Percentiles rank a stretch among this genome's conserved stretches.
Conservation (phyloP, 2,113 vertebrate species). For the Machaerirhynchus nigripectus region DNA sequence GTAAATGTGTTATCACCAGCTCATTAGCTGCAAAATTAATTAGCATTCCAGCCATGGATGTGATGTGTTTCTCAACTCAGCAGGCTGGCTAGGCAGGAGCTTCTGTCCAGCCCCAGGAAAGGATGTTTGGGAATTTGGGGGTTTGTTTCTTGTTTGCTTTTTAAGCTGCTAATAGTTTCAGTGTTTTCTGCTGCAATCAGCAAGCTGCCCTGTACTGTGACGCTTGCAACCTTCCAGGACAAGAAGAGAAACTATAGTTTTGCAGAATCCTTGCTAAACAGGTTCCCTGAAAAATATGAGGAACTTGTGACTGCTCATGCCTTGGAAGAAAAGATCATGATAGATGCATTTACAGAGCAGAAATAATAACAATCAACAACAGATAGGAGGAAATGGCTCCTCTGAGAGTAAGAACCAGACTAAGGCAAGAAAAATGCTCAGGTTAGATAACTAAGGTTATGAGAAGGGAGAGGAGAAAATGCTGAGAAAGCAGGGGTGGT, state of each 20-base stretch:
- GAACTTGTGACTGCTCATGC: background rate
- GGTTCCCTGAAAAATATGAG: background rate
- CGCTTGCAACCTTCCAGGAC: background rate
- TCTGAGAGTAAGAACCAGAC: background rate
- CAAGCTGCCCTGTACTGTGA: background rate
- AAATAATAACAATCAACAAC: background rate
- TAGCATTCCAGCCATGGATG: background rate
- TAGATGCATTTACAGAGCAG: background rate
- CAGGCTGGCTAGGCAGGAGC: background rate
- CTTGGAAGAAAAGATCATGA: background rate
- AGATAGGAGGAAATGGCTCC: background rate
- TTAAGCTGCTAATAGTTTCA: background rate
- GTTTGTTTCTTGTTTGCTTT: background rate
- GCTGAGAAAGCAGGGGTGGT: background rate
- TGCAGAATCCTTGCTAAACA: background rate
- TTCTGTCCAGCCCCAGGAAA: background rate
- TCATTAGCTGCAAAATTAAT: slow-evolving; percentile 29
- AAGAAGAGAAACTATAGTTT: background rate
- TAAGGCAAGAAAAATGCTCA: background rate
- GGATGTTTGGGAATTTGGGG: background rate
- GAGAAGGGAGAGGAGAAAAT: background rate
- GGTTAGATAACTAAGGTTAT: background rate
- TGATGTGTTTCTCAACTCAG: background rate
- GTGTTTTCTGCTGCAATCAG: background rate
- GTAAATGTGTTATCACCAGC: background rate